These are phyloP conservation scores for Smutsia temminckii DNA, from an alignment of 2,797 vertebrate species.

Conservation along the genomic window DNA sequence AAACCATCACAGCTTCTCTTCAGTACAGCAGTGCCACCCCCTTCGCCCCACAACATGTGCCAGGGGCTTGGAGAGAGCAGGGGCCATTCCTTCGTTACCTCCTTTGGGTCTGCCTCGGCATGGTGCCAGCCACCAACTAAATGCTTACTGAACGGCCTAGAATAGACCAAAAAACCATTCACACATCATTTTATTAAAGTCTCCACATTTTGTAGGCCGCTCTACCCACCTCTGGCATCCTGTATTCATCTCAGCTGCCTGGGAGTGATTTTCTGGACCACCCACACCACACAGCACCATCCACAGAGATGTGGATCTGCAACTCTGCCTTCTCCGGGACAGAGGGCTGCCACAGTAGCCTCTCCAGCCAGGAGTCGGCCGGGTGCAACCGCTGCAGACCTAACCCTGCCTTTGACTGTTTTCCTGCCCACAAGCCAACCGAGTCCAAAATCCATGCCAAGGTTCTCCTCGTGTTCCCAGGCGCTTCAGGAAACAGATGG, in stretches of 20 bases:
- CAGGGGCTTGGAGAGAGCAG: not conserved
- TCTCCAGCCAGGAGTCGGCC: not conserved
- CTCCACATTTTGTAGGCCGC: accelerated
- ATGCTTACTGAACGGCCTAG: no score
- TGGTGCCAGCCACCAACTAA: not conserved
- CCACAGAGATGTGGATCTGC: not conserved
- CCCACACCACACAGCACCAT: not conserved
- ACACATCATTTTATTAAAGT: no score
- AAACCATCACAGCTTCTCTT: not conserved
- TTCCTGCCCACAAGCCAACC: no score
- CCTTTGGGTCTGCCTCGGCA: not conserved
- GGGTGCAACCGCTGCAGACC: not conserved
- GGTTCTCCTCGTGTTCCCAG: accelerated
- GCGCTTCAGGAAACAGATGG: not conserved
- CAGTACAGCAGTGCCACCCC: no score
- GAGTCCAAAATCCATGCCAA: not conserved
- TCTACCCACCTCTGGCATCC: not conserved
- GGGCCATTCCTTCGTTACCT: not conserved
- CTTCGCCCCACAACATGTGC: no score
- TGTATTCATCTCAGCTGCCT: not conserved
- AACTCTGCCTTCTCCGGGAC: not conserved
- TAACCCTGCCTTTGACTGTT: not conserved
- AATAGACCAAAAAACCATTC: not conserved
- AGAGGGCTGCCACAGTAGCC: not conserved
- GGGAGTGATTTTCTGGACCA: not conserved